A percentile compares a stretch with the other conserved stretches of the same genome.
These are phyloP conservation scores for Eubasilissa regina DNA, from an alignment of 1,140 invertebrate genomes.

Conservation along the genomic window DNA sequence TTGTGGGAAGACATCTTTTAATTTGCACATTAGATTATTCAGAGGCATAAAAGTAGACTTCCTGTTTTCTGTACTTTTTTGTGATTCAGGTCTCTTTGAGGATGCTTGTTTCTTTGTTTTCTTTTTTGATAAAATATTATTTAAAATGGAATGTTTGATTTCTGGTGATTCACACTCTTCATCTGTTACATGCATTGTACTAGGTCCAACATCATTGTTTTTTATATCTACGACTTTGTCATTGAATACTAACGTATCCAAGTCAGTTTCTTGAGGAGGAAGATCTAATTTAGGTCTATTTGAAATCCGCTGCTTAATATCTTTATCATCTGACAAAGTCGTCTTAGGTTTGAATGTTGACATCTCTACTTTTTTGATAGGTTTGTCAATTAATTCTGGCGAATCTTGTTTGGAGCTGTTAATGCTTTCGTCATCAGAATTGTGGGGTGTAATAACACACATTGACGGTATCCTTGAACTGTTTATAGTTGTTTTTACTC, in stretches of 20 bases:
- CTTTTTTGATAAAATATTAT: constrained; percentile 39
- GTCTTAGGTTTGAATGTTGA: constrained; percentile 1
- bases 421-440: constrained; percentile 87
- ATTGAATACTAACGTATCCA: constrained; percentile 59
- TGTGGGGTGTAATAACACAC: constrained; percentile 91
- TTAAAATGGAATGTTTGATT: constrained; percentile 24
- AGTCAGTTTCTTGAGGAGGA: constrained; percentile 63
- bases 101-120: constrained; percentile 31
- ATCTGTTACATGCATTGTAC: constrained; percentile 20
- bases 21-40: constrained; percentile 77
- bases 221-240: constrained; percentile 47
- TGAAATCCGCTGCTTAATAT: constrained; percentile 50
- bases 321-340: neutral
- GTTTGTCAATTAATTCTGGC: constrained; percentile 11
- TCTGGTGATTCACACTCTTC: constrained; percentile 26
- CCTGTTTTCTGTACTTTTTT: constrained; percentile 34
- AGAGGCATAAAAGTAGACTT: constrained; percentile 67
- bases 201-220: constrained; percentile 31
- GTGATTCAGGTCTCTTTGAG: constrained; percentile 9
- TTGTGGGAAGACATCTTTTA: constrained; percentile 76
- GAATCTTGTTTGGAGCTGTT: constrained; percentile 61
- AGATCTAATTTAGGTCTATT: constrained; percentile 70
- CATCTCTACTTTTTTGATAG: neutral
- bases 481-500: constrained; percentile 89
- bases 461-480: constrained; percentile 91